Evolutionary conservation across 2,797 vertebrate species (phyloP), one percentile per base, ranked within the genome.

Genomic region (Sylvia borin): DNA sequence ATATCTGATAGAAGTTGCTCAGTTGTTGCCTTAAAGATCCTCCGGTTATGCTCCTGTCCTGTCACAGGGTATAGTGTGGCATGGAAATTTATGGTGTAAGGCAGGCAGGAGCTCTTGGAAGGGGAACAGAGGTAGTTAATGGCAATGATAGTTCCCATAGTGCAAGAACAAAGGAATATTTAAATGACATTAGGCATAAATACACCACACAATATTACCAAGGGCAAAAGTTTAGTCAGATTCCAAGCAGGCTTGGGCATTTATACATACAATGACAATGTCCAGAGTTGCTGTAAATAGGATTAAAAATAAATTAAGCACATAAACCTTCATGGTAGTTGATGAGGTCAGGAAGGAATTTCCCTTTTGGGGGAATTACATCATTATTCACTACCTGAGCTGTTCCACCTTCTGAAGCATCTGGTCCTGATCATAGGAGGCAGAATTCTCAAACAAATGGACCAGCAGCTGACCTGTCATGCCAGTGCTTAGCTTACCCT

Each of bases 281-380:
- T 86, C 83, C 93, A 95, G 94, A 90, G 71, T 94, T 93, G 71
- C 93, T 94, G 61, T 77, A 96, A 97, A 97, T 94, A 85, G 88
- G 71, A 95, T 97, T 97, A 96, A 94, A 95, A 92, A 85, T 82
- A 87, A 94, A 92, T 96, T 95, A 96, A 75, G 90, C 67, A 11
- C 77, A 94, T 95, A 95, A 96, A 79, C 74, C 85, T 93, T 95
- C 95, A 94, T 55, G 36, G 24, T 93, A 92, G 92, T 74, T 91
- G 85, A 95, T 94, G 92, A 91, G 80, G 88, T 95, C 80, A 86
- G 96, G 96, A 97, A 97, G 94, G 95, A 95, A 55, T 96, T 96
- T 96, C 64, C 79, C 85, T 80, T 94, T 90, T 91, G 85, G 61
- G 77, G 60, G 65, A 95, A 83, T 93, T 79, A 70, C 50, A 92